phyloP scores from a whole-genome alignment of 2,888 invertebrate genomes.

The Oscheius sp. region DNA sequence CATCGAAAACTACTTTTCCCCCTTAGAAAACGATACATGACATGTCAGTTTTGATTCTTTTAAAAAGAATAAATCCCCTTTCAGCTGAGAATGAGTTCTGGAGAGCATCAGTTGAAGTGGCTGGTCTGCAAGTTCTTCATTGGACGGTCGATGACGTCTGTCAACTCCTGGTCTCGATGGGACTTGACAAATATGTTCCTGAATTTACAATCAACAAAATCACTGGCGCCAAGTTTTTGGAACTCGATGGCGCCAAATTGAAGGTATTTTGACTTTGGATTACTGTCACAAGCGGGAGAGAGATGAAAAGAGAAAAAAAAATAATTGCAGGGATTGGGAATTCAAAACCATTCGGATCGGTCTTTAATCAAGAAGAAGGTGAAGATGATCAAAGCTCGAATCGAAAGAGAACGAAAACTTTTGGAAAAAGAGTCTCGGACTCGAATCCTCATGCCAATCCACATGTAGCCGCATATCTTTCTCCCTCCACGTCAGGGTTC shows the following conservation, averaged over 20 bases:
- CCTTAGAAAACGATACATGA: conserved; percentile 56
- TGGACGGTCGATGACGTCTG: conserved; percentile 69
- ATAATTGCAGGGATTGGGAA: conserved; percentile 72
- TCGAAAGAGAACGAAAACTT: conserved; percentile 75
- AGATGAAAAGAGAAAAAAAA: too few relatives aligned
- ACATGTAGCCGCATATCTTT: conserved; percentile 27
- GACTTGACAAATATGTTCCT: conserved; percentile 85
- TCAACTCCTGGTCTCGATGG: conserved; percentile 71
- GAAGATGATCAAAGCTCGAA: conserved; percentile 73
- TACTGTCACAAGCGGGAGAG: not conserved
- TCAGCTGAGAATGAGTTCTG: conserved; percentile 68
- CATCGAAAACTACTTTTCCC: conserved; percentile 66
- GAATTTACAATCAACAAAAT: conserved; percentile 88
- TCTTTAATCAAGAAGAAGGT: conserved; percentile 74
- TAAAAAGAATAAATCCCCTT: not conserved
- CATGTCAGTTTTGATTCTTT: conserved; percentile 32
- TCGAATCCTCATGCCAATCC: conserved; percentile 50
- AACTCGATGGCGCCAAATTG: conserved; percentile 88
- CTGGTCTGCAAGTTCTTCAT: conserved; percentile 66
- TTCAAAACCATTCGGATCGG: conserved; percentile 73
- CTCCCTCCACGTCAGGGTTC: not conserved
- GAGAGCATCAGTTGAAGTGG: conserved; percentile 58
- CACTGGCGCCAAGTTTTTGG: conserved; percentile 85
- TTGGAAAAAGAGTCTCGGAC: conserved; percentile 84
- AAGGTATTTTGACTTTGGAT: conserved; percentile 76